These are phyloP conservation scores for Pentamera pediparva DNA, from an alignment of 53 echinoderm and acorn worm species.

Conservation along the genomic window DNA sequence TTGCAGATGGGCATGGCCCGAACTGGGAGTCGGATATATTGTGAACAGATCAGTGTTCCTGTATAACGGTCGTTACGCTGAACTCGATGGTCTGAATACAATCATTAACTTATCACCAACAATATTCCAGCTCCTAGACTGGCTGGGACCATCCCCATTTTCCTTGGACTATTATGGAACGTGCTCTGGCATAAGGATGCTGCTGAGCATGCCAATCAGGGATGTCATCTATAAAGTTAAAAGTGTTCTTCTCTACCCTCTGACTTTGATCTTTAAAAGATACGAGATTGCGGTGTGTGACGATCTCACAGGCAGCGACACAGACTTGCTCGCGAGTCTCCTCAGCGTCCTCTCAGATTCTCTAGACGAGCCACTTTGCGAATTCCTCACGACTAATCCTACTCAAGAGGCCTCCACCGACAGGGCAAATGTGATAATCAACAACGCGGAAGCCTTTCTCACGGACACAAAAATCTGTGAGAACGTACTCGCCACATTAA, in stretches of 20 bases:
- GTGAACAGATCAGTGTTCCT: background rate
- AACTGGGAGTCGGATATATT: background rate
- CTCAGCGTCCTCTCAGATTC: background rate
- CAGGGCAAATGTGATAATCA: background rate
- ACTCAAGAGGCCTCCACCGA: background rate
- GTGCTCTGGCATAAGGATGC: background rate
- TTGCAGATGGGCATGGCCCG: background rate
- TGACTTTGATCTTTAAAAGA: background rate
- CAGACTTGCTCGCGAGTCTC: background rate
- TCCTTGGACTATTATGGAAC: background rate
- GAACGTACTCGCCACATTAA: background rate
- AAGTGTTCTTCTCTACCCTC: background rate
- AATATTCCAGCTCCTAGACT: background rate
- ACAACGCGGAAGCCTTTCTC: background rate
- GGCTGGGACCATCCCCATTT: constrained; percentile 22
- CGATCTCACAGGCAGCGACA: background rate
- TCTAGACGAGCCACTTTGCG: background rate
- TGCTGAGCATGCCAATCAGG: background rate
- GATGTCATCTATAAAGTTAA: background rate
- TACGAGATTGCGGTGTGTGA: background rate
- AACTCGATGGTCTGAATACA: background rate
- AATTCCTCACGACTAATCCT: background rate
- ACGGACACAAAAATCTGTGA: background rate
- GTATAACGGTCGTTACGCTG: background rate
- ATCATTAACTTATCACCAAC: background rate